phyloP scores from a whole-genome alignment of 2,113 vertebrate genomes.

The Corythornis madagascariensis region DNA sequence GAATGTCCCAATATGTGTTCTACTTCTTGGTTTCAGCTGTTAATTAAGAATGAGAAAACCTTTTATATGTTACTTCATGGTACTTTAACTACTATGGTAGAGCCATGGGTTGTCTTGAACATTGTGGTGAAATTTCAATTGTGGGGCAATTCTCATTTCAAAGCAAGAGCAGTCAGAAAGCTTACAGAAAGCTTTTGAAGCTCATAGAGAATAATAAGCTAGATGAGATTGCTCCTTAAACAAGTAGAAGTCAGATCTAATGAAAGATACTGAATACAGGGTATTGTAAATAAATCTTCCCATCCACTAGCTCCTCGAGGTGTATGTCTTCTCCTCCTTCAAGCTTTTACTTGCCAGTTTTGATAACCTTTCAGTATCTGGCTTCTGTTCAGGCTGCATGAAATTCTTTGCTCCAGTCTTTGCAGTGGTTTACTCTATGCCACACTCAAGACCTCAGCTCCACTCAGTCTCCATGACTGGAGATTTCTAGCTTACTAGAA shows the following conservation, averaged over 20 bases:
- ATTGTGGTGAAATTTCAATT: not conserved
- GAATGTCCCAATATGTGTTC: not conserved
- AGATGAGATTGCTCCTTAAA: not conserved
- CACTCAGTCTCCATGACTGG: not conserved
- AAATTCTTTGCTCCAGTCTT: not conserved
- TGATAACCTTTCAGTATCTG: not conserved
- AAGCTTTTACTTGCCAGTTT: not conserved
- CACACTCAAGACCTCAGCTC: rapidly evolving
- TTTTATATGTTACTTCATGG: not conserved
- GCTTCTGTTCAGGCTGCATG: not conserved
- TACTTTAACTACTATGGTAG: not conserved
- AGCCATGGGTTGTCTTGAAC: not conserved
- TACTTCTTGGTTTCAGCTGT: not conserved
- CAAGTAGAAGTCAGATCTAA: not conserved
- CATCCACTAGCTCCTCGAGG: not conserved
- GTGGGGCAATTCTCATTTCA: not conserved
- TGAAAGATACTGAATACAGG: not conserved
- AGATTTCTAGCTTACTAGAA: not conserved
- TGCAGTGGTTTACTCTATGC: not conserved
- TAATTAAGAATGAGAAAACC: not conserved
- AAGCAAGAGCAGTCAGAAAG: not conserved
- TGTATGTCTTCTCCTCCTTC: not conserved
- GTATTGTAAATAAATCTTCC: not conserved
- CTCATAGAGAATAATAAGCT: not conserved
- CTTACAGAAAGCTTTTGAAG: not conserved